Percentiles rank a stretch among this genome's conserved stretches.
Conservation (phyloP, 2,113 vertebrate species). For the Psilopsiagon aurifrons region DNA sequence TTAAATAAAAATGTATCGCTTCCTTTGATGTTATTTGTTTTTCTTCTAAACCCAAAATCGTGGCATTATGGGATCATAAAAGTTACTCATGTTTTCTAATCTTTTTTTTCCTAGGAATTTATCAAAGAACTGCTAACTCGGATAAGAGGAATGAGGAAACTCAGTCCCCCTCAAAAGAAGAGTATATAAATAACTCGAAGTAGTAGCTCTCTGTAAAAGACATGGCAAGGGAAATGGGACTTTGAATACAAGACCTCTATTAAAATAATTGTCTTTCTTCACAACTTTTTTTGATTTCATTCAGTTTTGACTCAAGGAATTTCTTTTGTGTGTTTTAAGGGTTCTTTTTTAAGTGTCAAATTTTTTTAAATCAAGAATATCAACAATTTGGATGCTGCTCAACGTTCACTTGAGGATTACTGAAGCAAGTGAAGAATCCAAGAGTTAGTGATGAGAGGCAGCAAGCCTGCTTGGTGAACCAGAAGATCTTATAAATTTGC, state of each 20-base stretch:
- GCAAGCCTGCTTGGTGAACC: conserved; percentile 25
- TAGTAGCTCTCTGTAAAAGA: conserved; percentile 56
- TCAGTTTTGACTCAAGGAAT: conserved; percentile 70
- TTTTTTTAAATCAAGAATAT: conserved; percentile 64
- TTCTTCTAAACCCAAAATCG: background rate
- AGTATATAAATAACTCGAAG: conserved; percentile 80
- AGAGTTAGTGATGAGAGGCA: conserved; percentile 27
- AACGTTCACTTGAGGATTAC: conserved; percentile 44
- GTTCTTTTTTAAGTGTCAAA: conserved; percentile 68
- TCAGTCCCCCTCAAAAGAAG: conserved; percentile 94
- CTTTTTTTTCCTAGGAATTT: conserved; percentile 81
- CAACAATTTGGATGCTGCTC: conserved; percentile 59
- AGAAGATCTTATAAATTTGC: conserved; percentile 56
- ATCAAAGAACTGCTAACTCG: conserved; percentile 92
- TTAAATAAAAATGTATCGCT: background rate
- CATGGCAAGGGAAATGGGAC: conserved; percentile 56
- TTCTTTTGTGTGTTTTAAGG: conserved; percentile 69
- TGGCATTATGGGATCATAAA: background rate
- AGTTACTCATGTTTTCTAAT: conserved; percentile 36
- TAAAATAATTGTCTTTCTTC: conserved; percentile 69
- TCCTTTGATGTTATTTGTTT: background rate
- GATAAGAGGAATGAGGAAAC: conserved; percentile 97
- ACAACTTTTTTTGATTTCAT: conserved; percentile 64
- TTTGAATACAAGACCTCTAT: conserved; percentile 71
- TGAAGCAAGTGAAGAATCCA: conserved; percentile 47